Evolutionary conservation across 1,140 invertebrate species (phyloP).

Genomic region (Trachelipus rathkii): DNA sequence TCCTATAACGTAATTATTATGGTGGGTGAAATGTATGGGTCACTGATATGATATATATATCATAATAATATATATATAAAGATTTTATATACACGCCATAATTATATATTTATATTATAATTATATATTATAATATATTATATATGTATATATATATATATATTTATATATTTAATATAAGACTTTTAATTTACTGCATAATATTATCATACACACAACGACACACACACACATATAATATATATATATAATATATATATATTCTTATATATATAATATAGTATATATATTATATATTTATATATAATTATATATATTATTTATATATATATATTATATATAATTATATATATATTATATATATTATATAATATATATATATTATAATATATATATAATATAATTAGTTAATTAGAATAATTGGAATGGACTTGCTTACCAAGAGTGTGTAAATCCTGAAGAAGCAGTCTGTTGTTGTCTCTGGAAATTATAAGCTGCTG

Average conservation of each 20-base stretch:
- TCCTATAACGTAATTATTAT: too few species aligned
- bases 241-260: neutral
- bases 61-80: too few species aligned
- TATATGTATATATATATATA: too few species aligned
- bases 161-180: too few species aligned
- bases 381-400: slow-evolving; percentile 8
- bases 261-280: neutral
- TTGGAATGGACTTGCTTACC: slow-evolving; percentile 20
- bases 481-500: slow-evolving; percentile 42
- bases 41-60: too few species aligned
- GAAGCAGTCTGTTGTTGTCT: slow-evolving; percentile 32
- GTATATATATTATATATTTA: neutral
- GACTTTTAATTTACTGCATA: too few species aligned
- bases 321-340: neutral
- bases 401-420: neutral
- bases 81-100: too few species aligned
- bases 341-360: neutral
- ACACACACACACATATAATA: too few species aligned
- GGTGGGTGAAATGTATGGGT: too few species aligned
- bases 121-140: too few species aligned
- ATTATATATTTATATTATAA: too few species aligned
- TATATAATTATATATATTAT: slow-evolving; percentile 4
- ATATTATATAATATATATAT: slow-evolving; percentile 10
- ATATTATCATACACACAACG: too few species aligned
- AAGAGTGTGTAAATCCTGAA: slow-evolving; percentile 38